These are phyloP conservation scores for Erinaceus europaeus DNA, from an alignment of 2,113 vertebrate species.

Conservation along the genomic window DNA sequence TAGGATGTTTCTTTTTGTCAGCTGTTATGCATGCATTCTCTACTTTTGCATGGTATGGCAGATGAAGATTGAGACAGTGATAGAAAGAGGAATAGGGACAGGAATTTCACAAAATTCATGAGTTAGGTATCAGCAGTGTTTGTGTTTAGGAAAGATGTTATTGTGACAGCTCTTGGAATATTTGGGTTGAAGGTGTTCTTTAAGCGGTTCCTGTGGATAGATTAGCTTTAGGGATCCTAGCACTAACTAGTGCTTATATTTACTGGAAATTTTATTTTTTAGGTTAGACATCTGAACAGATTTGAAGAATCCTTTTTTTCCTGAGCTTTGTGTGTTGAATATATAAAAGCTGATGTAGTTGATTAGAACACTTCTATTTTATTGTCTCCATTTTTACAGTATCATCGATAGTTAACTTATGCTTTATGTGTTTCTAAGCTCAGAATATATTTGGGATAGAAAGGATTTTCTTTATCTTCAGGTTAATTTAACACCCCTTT, in stretches of 20 bases:
- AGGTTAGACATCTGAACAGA: background rate
- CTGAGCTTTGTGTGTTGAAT: background rate
- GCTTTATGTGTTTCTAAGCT: conserved; percentile 43
- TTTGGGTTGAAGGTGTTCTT: background rate
- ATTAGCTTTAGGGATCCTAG: background rate
- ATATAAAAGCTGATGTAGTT: background rate
- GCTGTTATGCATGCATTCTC: background rate
- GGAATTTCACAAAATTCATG: background rate
- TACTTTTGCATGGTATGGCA: background rate
- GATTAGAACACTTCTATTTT: background rate
- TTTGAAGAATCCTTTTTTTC: background rate
- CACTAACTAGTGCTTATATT: no score
- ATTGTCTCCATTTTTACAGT: background rate
- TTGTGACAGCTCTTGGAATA: background rate
- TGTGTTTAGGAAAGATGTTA: background rate
- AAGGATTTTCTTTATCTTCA: background rate
- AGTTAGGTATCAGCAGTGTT: background rate
- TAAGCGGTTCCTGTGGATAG: background rate
- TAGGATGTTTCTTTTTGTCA: background rate
- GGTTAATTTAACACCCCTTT: background rate
- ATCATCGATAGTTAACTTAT: background rate
- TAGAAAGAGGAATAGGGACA: background rate
- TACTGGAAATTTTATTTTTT: background rate
- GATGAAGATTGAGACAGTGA: background rate
- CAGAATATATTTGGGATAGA: background rate